Percentiles rank a stretch among this genome's conserved stretches.
These are phyloP conservation scores for Tragelaphus buxtoni DNA, from an alignment of 2,113 vertebrate species.

Conservation along the genomic window DNA sequence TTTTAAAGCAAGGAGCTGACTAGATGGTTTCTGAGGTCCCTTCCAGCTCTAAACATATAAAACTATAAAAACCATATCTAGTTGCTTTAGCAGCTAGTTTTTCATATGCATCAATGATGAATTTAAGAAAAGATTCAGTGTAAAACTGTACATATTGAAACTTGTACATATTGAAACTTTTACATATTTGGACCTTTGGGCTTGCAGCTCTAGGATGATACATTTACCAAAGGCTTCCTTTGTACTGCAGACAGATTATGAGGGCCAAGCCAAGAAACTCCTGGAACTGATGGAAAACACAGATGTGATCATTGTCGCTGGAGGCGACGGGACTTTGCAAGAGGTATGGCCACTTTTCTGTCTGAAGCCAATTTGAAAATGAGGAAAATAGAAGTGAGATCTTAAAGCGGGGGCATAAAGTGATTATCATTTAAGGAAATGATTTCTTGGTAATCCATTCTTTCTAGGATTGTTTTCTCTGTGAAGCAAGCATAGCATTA, in stretches of 20 bases:
- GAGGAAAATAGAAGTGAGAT: background rate
- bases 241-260: slow-evolving; percentile 92
- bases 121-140: background rate
- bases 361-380: background rate
- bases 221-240: slow-evolving; percentile 33
- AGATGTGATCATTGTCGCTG: slow-evolving; percentile 94
- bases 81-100: background rate
- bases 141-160: background rate
- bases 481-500: background rate
- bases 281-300: slow-evolving; percentile 93
- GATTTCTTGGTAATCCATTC: background rate
- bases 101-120: background rate
- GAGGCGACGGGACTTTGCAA: slow-evolving; percentile 95
- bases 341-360: slow-evolving; percentile 81
- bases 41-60: background rate
- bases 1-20: background rate
- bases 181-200: background rate
- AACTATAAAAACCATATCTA: background rate
- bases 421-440: background rate
- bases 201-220: background rate
- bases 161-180: background rate
- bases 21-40: background rate
- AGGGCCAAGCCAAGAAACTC: slow-evolving; percentile 97
- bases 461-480: background rate
- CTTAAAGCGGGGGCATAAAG: background rate